Base-by-base conservation (phyloP, 1,140 invertebrate genomes). In the Saccostrea glomerata region DNA sequence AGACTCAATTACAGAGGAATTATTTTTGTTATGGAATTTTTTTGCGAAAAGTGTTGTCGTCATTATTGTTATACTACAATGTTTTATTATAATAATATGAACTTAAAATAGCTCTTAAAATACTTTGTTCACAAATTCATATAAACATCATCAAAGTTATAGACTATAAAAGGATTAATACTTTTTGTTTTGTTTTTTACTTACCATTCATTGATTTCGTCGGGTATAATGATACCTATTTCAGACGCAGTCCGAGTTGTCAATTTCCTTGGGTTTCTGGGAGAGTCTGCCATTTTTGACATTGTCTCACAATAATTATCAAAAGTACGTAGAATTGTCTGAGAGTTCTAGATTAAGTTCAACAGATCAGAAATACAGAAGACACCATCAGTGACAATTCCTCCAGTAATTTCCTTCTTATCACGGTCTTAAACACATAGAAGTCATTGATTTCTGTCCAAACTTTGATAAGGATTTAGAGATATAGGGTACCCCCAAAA, bases 391-490 rank as follows among this genome's bases (percentile, higher is more conserved):
- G 70, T 77, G 70, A 30, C 70, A 77, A 15, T 36, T 77, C 70
- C 25, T 9, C 11, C 25, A 15, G 30, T 30, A 77, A 36, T 13
- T 25, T 17, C 15, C 11, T 23, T 73, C 66, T 77, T 77, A 77
- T 30, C 70, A 13, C 12, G 0, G 30, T 77, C 15, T 77, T 36
- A 30, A 77, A 15, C 70, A 77, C 70, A 23, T 17, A 77, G 25
- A 77, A 77, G 70, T 77, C 70, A 77, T 77, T 77, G 70, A 77
- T 77, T 77, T 77, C 70, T 77, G 7, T 36, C 30, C 23, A 77
- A 77, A 77, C 12, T 77, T 30, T 77, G 70, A 77, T 77, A 77
- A 77, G 70, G 70, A 77, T 77, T 30, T 77, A 36, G 70, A 77
- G 70, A 77, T 77, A 36, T 77, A 77, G 25, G 30, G 70, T 77